Conservation (phyloP, 2,888 invertebrate genomes). For the Nephrotoma flavescens region DNA sequence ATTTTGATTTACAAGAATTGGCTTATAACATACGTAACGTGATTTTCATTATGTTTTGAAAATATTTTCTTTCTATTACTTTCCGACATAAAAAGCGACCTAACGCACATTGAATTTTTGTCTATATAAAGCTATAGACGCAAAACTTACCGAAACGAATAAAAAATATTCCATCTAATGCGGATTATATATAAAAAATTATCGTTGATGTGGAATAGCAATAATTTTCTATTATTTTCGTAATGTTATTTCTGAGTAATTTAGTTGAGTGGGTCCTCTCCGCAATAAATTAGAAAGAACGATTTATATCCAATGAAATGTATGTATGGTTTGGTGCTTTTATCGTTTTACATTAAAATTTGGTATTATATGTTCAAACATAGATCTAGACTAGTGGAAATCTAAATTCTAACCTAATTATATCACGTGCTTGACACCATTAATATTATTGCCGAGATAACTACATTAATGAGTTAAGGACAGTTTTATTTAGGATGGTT, state of each 20-base stretch:
- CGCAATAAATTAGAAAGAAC: background rate
- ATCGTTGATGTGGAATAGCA: background rate
- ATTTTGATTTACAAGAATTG: too few relatives aligned
- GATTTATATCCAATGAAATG: background rate
- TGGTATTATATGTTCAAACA: background rate
- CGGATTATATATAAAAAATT: background rate
- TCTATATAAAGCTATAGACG: background rate
- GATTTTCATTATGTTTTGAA: background rate
- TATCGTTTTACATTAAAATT: background rate
- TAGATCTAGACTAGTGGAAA: too few relatives aligned
- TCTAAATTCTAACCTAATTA: background rate
- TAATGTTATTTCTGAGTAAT: background rate
- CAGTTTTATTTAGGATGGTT: too few relatives aligned
- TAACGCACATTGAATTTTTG: background rate
- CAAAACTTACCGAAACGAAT: background rate
- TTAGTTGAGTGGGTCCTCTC: background rate
- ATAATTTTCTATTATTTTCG: background rate
- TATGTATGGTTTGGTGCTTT: background rate
- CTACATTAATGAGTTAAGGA: too few relatives aligned
- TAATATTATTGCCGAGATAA: too few relatives aligned
- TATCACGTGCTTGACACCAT: background rate
- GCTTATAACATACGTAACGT: background rate
- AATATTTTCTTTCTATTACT: background rate
- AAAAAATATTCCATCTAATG: background rate
- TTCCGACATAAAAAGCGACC: background rate